A percentile compares a stretch with the other conserved stretches of the same genome.
Conservation (phyloP, 2,797 vertebrate species). For the Linurgus olivaceus region DNA sequence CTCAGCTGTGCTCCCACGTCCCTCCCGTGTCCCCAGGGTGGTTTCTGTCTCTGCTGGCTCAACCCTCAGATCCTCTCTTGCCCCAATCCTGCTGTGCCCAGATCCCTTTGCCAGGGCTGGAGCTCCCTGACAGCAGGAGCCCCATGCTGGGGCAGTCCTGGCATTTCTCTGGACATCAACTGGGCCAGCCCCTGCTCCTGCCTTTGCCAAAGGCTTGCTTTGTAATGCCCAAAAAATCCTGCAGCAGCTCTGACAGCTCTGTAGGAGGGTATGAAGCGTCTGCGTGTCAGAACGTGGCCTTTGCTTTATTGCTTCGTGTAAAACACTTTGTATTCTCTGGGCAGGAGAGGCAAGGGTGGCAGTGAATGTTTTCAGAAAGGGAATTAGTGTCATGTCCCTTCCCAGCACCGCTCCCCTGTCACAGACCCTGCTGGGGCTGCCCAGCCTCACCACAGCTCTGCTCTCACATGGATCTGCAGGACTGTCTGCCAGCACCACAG, state of each 20-base stretch:
- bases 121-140: fast-evolving
- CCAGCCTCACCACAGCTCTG: not conserved
- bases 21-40: fast-evolving
- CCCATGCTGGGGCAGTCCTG: not conserved
- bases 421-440: fast-evolving
- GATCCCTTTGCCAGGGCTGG: not conserved
- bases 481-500: not conserved
- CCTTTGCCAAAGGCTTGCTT: not conserved
- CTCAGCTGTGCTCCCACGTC: not conserved
- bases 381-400: not conserved
- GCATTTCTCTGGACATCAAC: fast-evolving
- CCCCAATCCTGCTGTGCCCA: not conserved
- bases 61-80: fast-evolving
- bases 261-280: not conserved
- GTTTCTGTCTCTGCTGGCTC: not conserved
- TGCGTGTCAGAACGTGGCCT: not conserved
- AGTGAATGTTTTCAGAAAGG: not conserved
- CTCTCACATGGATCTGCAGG: not conserved
- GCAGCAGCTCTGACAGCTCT: not conserved
- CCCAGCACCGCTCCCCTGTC: fast-evolving
- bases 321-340: not conserved
- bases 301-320: not conserved
- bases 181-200: not conserved
- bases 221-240: not conserved
- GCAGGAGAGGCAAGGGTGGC: not conserved